phyloP scores from a whole-genome alignment of 53 echinoderm and acorn worm species.

The Zoroaster sp. region DNA sequence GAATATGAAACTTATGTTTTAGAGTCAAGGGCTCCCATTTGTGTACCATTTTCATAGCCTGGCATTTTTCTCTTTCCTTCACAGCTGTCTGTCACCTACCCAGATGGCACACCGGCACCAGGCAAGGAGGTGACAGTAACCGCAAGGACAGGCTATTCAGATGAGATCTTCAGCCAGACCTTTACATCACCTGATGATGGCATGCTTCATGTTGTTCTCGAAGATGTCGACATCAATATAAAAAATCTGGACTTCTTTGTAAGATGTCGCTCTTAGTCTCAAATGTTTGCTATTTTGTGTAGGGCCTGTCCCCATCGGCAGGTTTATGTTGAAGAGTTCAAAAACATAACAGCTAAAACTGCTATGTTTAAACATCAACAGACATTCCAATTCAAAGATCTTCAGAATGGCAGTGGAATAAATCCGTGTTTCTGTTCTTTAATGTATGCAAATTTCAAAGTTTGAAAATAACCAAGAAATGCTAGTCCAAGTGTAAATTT shows the following conservation, averaged over 20 bases:
- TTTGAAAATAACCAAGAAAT: too few relatives aligned
- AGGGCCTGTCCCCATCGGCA: not conserved
- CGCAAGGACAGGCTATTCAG: not conserved
- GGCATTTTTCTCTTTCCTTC: not conserved
- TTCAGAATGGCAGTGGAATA: not conserved
- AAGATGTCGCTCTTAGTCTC: not conserved
- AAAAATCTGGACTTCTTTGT: constrained; percentile 11
- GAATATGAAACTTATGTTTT: not conserved
- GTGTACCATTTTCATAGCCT: not conserved
- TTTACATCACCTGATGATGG: constrained; percentile 47
- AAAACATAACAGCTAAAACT: not conserved
- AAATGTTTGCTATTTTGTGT: not conserved
- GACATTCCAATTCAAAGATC: not conserved
- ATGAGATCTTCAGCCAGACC: constrained; percentile 26
- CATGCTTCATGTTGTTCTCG: constrained; percentile 12
- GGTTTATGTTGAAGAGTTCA: not conserved
- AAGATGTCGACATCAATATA: constrained; percentile 23
- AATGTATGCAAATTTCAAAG: not conserved
- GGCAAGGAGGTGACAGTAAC: not conserved
- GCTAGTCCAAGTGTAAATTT: too few relatives aligned
- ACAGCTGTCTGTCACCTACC: constrained; percentile 2
- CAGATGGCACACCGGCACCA: constrained; percentile 25
- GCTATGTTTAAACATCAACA: too few relatives aligned
- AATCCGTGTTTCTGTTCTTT: not conserved
- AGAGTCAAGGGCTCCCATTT: not conserved